Conservation (phyloP, 2,797 vertebrate species). For the Falco concolor region DNA sequence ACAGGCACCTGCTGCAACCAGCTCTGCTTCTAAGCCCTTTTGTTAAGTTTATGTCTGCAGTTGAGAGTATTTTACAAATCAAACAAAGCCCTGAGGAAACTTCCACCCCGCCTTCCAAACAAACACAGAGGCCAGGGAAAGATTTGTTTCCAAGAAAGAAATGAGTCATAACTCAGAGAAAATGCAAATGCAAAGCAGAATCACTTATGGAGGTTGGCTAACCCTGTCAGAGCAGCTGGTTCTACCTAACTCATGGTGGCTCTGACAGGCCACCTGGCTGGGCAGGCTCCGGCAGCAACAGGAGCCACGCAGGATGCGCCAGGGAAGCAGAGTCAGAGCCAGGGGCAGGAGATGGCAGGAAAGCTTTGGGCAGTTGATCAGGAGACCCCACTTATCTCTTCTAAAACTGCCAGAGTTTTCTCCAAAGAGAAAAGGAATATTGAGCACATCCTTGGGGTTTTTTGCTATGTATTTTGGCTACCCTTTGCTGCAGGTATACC, state of each 20-base stretch:
- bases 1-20: neutral
- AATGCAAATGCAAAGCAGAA: neutral
- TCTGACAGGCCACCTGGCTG: neutral
- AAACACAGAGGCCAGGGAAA: neutral
- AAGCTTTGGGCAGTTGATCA: neutral
- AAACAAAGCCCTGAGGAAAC: neutral
- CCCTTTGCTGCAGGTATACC: neutral
- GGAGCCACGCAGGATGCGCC: neutral
- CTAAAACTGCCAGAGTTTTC: neutral
- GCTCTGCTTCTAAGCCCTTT: neutral
- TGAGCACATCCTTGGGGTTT: neutral
- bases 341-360: neutral
- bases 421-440: neutral
- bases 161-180: neutral
- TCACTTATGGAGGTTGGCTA: neutral
- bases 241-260: neutral
- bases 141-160: neutral
- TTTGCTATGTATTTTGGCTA: neutral
- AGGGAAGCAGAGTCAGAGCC: neutral
- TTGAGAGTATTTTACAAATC: neutral
- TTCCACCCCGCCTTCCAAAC: neutral
- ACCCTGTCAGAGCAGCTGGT: neutral
- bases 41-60: neutral
- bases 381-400: neutral
- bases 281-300: neutral